Percentiles rank a stretch among this genome's conserved stretches.
Evolutionary conservation across 2,113 vertebrate genomes (phyloP).

Genomic region (Gymnobelideus leadbeateri): DNA sequence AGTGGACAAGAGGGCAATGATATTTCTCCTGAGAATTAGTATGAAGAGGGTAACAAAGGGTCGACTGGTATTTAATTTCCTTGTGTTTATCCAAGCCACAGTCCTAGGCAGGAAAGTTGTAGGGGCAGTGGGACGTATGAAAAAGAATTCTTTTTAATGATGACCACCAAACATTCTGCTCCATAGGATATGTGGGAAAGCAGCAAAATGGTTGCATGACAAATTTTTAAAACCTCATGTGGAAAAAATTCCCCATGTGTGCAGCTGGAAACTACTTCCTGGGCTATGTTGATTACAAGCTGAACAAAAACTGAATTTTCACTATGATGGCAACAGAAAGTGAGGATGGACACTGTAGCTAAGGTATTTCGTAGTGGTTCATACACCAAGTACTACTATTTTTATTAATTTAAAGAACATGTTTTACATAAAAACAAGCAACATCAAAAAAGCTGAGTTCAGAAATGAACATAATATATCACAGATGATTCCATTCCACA

Average conservation of each 20-base stretch:
- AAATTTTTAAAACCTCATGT: constrained; percentile 78
- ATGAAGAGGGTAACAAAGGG: constrained; percentile 61
- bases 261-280: constrained; percentile 75
- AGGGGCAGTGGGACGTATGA: constrained; percentile 74
- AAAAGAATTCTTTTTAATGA: constrained; percentile 74
- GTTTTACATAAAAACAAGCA: constrained; percentile 79
- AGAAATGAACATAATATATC: constrained; percentile 75
- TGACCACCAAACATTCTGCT: constrained; percentile 61
- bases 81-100: constrained; percentile 67
- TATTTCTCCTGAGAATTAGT: constrained; percentile 69
- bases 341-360: constrained; percentile 39
- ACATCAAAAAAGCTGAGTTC: constrained; percentile 71
- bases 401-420: constrained; percentile 76
- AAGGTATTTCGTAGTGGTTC: constrained; percentile 55
- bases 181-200: constrained; percentile 76
- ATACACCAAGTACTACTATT: constrained; percentile 77
- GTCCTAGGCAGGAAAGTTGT: constrained; percentile 71
- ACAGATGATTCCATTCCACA: constrained; percentile 75
- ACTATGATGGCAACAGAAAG: constrained; percentile 48
- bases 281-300: constrained; percentile 72
- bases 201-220: constrained; percentile 71
- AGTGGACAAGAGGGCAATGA: constrained; percentile 53
- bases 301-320: constrained; percentile 64
- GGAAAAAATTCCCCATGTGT: constrained; percentile 68
- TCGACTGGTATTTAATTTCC: constrained; percentile 75